Base-by-base conservation (phyloP, 2,888 invertebrate genomes). In the Idaea straminata region DNA sequence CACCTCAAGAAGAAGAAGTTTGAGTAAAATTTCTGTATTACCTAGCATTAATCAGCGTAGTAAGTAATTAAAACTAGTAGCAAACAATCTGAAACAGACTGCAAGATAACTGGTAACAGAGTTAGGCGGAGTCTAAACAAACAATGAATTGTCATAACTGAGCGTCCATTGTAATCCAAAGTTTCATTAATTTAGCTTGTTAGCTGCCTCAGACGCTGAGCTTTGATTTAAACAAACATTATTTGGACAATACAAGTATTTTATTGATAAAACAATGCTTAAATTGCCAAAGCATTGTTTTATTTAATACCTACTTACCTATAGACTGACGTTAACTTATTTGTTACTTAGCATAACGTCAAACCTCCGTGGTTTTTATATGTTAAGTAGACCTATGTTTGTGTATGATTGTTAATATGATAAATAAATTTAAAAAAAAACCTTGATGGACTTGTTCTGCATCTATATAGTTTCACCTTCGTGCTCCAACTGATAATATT, bases 221-320 rank as follows among this genome's bases (percentile, higher is more conserved):
- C 47, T 47, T 47, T 47, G 47, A 47, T 47, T 47, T 47, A 47
- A 47, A 75, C 80, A 81, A 84, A 84, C 81, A 81, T 74, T 76
- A 72, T 61, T 69, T 62, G 72, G 69, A 78, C 77, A 79, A 47
- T 47, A 47, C 3, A 47, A 13, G 4, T 7, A 47, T 6, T 47
- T 47, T 47, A n/a, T 47, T 47, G 47, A 47, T 47, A 47, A 47
- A 13, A 47, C 47, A 47, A 47, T 47, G 47, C 47, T 47, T 47
- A 47, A 13, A 10, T 1, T 1, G 3, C 25, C 25, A 25, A 25
- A 25, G 25, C 25, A 25, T 25, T 25, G 25, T 25, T 25, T 25
- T 25, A 25, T 25, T 25, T n/a, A n/a, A n/a, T n/a, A n/a, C n/a
- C n/a, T n/a, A n/a, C n/a, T n/a, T n/a, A n/a, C n/a, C n/a, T n/a